A percentile compares a stretch with the other conserved stretches of the same genome.
Evolutionary conservation across 2,888 invertebrate genomes (phyloP).

Genomic region (Pachycephus smyrnensis): DNA sequence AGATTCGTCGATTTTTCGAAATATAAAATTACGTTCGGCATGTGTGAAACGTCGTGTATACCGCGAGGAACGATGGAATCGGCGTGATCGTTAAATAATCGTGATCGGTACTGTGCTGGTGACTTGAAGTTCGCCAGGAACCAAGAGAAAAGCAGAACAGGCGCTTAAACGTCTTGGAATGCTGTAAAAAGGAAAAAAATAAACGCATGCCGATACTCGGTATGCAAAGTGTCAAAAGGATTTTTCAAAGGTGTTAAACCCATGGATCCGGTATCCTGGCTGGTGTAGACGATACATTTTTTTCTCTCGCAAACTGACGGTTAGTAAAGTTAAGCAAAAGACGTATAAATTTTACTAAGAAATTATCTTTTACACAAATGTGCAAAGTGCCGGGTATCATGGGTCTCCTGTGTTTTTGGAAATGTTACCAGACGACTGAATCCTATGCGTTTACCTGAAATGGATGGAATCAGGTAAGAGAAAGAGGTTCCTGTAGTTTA

Average conservation of each 20-base stretch:
- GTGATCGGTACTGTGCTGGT: not conserved
- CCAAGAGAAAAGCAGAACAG: slow-evolving; percentile 25
- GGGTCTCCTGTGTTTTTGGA: not conserved
- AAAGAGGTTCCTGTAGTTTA: not conserved
- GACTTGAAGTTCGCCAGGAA: slow-evolving; percentile 17
- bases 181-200: slow-evolving; percentile 24
- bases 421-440: not conserved
- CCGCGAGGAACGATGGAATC: not conserved
- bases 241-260: not conserved
- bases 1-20: not conserved
- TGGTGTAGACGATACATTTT: not conserved
- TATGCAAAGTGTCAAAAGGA: slow-evolving; percentile 18
- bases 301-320: not conserved
- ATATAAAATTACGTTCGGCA: not conserved
- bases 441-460: not conserved
- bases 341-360: not conserved
- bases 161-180: slow-evolving; percentile 30
- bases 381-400: not conserved
- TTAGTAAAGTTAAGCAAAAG: not conserved
- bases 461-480: not conserved
- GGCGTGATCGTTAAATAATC: not conserved
- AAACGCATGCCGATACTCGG: slow-evolving; percentile 15
- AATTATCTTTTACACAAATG: not conserved
- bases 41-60: not conserved
- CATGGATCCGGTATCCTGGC: not conserved